Evolutionary conservation across 1,140 invertebrate species (phyloP), one percentile per base, ranked within the genome.

Genomic region (Condylostylus longicornis): DNA sequence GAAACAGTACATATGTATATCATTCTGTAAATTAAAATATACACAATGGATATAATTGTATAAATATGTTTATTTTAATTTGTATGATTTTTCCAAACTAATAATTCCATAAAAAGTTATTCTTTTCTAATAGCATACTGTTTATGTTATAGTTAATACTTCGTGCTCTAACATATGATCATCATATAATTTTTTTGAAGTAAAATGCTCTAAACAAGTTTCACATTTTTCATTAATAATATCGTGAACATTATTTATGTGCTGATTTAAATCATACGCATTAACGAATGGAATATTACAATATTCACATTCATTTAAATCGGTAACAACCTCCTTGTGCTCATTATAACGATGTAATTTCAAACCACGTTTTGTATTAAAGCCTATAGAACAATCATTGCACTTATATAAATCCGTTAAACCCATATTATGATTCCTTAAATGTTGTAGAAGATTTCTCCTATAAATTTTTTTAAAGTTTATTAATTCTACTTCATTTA

Each of bases 371-470:
- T 25, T 33, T 12, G 38, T 33, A 27, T 39, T 18, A 15, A 39
- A 39, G 12, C 14, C 38, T 6, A 39, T 27, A 12, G 14, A 9
- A 19, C 38, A 39, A 10, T 29, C 29, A 4, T 33, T 15, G 21
- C 38, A 39, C 14, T 39, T 9, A 18, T 23, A 18, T 4, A 39
- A 27, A 7, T 13, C 15, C 22, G 18, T 6, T 3, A n/a, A 7
- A 12, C 10, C 5, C 3, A 32, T 25, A 14, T 37, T 22, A 20
- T 45, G 44, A 18, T 35, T 42, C 7, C 23, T 28, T 20, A 45
- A 38, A 23, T 45, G 44, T 2, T 36, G 37, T 2, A 45, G 10
- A 2, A 45, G 36, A 33, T 41, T 44, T 35, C 37, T 35, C 14
- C 42, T 44, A 29, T 4, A 21, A 35, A 25, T 25, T 25, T 25